phyloP scores from a whole-genome alignment of 2,888 invertebrate genomes.

The Oxycera nigricornis region DNA sequence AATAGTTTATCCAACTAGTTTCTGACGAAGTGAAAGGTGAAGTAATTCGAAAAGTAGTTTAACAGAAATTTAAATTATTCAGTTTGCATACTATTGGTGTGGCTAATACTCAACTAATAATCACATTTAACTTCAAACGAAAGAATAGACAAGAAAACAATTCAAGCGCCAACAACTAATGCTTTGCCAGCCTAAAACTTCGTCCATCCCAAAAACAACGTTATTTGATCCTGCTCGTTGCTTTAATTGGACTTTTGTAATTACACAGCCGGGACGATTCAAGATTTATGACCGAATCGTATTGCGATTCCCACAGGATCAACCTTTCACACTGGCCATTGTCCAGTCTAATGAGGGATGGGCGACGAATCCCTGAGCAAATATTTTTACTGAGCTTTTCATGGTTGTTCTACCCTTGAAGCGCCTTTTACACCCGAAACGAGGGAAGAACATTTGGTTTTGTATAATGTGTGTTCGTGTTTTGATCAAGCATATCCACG shows the following conservation, averaged over 20 bases:
- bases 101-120: no score
- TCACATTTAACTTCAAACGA: no score
- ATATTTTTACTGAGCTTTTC: conserved; percentile 20
- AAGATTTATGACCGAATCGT: conserved; percentile 53
- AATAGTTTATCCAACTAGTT: no score
- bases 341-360: conserved; percentile 12
- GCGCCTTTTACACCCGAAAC: background rate
- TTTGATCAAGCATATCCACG: background rate
- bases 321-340: background rate
- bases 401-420: background rate
- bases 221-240: background rate
- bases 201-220: background rate
- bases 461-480: background rate
- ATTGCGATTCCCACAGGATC: conserved; percentile 24
- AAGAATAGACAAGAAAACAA: no score
- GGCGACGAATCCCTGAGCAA: conserved; percentile 29
- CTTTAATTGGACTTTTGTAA: conserved; percentile 54
- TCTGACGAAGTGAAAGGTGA: no score
- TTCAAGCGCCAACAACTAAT: background rate
- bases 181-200: background rate
- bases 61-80: no score
- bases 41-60: no score
- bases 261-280: conserved; percentile 54
- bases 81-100: no score
- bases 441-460: background rate